Evolutionary conservation across 1,140 invertebrate species (phyloP).

Genomic region (Probaryconus sp.): DNA sequence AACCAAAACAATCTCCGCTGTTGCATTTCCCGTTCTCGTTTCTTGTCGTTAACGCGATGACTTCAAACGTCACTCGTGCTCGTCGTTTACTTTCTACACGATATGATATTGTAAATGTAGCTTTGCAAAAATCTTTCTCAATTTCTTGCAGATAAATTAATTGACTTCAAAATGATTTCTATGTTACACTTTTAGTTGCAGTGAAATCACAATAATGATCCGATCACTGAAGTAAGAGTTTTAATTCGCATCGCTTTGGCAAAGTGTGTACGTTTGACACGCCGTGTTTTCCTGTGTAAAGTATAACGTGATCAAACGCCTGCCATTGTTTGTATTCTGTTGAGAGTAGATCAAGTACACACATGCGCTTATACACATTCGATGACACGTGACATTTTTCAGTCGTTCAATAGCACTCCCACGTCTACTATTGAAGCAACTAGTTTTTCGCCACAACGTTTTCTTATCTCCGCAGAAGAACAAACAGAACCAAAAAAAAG

Average conservation of each 20-base stretch:
- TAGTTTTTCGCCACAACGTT: conserved; percentile 11
- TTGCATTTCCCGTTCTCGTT: conserved; percentile 21
- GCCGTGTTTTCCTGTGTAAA: conserved; percentile 23
- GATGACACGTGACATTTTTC: conserved; percentile 59
- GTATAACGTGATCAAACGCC: conserved; percentile 50
- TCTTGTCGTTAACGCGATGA: conserved; percentile 23
- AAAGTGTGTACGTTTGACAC: conserved; percentile 39
- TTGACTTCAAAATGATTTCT: no score
- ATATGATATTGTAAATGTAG: no score
- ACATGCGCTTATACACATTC: conserved; percentile 26
- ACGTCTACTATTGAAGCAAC: conserved; percentile 24
- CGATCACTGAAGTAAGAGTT: conserved; percentile 13
- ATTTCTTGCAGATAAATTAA: no score
- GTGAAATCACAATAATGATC: no score
- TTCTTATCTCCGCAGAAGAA: neutral
- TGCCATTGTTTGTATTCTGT: conserved; percentile 51
- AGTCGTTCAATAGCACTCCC: conserved; percentile 35
- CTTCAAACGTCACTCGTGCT: conserved; percentile 12
- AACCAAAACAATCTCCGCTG: conserved; percentile 28
- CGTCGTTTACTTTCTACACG: no score
- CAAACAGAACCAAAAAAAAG: no score
- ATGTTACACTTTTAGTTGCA: no score
- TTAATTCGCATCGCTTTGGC: neutral
- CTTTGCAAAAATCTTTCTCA: no score
- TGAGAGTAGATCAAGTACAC: conserved; percentile 52